Evolutionary conservation across 1,140 invertebrate genomes (phyloP).

Genomic region (Artemia franciscana): DNA sequence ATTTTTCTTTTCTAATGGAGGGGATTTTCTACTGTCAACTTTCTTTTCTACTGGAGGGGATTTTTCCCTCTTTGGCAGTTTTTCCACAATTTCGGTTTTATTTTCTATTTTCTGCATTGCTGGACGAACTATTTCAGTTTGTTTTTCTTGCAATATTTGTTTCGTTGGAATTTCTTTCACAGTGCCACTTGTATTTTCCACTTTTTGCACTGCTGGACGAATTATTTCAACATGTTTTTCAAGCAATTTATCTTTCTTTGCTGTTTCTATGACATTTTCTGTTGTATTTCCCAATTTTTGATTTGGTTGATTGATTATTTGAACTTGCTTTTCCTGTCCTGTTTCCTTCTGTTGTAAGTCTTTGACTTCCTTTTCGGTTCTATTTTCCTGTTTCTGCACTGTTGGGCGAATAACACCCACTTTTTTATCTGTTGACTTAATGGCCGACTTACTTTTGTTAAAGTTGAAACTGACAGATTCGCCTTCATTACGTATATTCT

Average conservation of each 20-base stretch:
- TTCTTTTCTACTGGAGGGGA: background rate
- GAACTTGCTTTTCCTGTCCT: background rate
- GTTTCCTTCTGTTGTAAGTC: conserved; percentile 18
- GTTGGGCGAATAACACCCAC: conserved; percentile 33
- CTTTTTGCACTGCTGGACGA: conserved; percentile 5
- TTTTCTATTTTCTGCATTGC: background rate
- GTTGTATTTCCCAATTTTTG: too few relatives aligned
- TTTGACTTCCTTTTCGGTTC: conserved; percentile 21
- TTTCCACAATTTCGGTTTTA: background rate
- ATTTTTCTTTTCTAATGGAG: background rate
- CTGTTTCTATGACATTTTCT: too few relatives aligned
- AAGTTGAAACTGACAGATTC: conserved; percentile 34
- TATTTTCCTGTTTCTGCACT: conserved; percentile 13
- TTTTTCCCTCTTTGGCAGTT: background rate
- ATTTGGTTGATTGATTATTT: background rate
- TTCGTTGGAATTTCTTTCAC: background rate
- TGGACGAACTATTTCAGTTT: too few relatives aligned
- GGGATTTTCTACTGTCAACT: background rate
- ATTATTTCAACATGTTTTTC: conserved; percentile 8
- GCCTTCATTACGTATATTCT: conserved; percentile 40
- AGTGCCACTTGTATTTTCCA: background rate
- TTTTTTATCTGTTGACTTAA: conserved; percentile 19
- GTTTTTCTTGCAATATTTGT: too few relatives aligned
- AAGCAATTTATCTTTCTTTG: too few relatives aligned
- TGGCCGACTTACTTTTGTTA: conserved; percentile 7